Conservation (phyloP, 2,797 vertebrate genomes). For the Malurus leucopterus region DNA sequence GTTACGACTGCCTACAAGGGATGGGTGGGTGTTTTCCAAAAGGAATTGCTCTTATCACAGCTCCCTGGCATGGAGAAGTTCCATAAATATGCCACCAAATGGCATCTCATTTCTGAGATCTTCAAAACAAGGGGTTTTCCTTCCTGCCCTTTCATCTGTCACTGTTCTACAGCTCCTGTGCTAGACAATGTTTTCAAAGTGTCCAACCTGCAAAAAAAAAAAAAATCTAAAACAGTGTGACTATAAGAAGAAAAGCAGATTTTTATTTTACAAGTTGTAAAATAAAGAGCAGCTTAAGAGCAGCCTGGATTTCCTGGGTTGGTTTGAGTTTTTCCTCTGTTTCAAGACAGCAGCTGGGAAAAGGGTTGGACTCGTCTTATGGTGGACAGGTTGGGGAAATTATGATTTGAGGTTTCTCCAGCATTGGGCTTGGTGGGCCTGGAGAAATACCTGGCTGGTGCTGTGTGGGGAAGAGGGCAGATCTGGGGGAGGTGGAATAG, state of each 20-base stretch:
- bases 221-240: accelerated
- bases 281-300: not conserved
- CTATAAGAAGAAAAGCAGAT: not conserved
- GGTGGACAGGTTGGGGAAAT: not conserved
- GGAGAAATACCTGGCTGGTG: not conserved
- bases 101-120: not conserved
- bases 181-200: not conserved
- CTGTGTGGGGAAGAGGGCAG: not conserved
- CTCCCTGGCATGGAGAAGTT: not conserved
- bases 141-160: not conserved
- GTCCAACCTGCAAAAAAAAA: not conserved
- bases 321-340: not conserved
- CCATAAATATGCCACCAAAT: not conserved
- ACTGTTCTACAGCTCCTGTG: not conserved
- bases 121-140: not conserved
- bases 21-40: not conserved
- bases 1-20: not conserved
- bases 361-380: not conserved
- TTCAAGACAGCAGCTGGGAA: not conserved
- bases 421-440: not conserved
- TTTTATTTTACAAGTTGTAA: not conserved
- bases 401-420: not conserved
- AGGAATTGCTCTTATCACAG: not conserved
- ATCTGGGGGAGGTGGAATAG: not conserved
- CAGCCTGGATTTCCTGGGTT: not conserved